Evolutionary conservation across 2,113 vertebrate species (phyloP), one percentile per base, ranked within the genome.

Genomic region (Pygoscelis antarcticus): DNA sequence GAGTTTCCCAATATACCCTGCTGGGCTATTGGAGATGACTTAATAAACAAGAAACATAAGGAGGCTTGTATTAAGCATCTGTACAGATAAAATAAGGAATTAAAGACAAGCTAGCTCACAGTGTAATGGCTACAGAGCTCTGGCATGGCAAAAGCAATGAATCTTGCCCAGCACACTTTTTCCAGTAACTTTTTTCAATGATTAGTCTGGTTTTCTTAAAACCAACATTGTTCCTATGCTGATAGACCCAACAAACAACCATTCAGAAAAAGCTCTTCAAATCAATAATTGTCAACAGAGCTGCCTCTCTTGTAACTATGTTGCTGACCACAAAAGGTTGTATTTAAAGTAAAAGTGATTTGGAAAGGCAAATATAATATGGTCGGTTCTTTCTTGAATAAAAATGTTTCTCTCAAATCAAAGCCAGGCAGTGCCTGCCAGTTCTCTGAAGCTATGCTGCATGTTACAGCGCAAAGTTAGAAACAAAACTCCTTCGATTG

Each of bases 51-150:
- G 65, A 83, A 76, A 66, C 29, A 23, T 49, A 69, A 76, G 30
- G 62, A 91, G 44, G 19, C 38, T 88, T 81, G 46, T 88, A 81
- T 74, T 95, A 97, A 89, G 74, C 60, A 89, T 57, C 86, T 60
- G 13, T 76, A 57, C 23, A 75, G 64, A 72, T 74, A 49, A 89
- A 95, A 85, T 36, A 93, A 91, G 44, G 54, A 92, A 96, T 87
- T 82, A 89, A 91, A 97, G 38, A 36, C 42, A 81, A 71, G 6
- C 42, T 61, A 82, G 52, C 54, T 89, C 36, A 14, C 9, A 19
- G 7, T 23, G 20, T 44, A 95, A 69, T 57, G 38, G 32, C 79
- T 80, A 69, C 25, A 83, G 34, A 78, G 69, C 15, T 83, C 75
- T 68, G 20, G 51, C 21, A 36, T 34, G 25, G 49, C 46, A 89